These are phyloP conservation scores for Drosophila littoralis DNA, from an alignment of 1,140 invertebrate genomes.

Conservation along the genomic window DNA sequence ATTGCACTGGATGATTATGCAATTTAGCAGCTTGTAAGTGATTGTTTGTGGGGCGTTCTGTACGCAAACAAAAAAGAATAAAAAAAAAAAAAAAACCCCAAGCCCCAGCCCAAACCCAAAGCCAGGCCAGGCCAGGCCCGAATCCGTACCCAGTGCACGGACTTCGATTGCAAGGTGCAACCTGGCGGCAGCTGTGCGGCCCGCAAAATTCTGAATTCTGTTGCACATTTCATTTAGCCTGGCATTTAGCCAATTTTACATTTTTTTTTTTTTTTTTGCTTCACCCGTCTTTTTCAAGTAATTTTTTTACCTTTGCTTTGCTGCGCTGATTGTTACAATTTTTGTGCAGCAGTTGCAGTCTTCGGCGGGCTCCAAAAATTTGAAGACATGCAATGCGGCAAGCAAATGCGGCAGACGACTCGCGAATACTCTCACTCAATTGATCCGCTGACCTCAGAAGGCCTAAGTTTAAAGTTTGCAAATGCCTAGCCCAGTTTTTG, in stretches of 20 bases:
- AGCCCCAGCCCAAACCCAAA: no score
- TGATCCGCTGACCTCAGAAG: no score
- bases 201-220: constrained; percentile 62
- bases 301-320: constrained; percentile 18
- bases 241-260: constrained; percentile 58
- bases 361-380: constrained; percentile 50
- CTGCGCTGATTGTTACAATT: constrained; percentile 80
- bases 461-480: no score
- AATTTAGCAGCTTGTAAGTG: constrained; percentile 83
- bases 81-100: not conserved
- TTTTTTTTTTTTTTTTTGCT: constrained; percentile 21
- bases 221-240: constrained; percentile 68
- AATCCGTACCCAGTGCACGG: constrained; percentile 10
- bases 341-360: constrained; percentile 64
- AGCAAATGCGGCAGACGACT: not conserved
- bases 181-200: constrained; percentile 63
- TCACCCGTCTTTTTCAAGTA: not conserved
- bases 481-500: no score
- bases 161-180: constrained; percentile 70
- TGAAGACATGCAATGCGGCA: constrained; percentile 35
- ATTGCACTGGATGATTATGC: constrained; percentile 79
- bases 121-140: no score
- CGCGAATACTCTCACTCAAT: not conserved
- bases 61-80: constrained; percentile 15
- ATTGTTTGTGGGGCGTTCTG: constrained; percentile 81